phyloP scores from a whole-genome alignment of 2,797 vertebrate species.

The Melanotaenia nigrans region DNA sequence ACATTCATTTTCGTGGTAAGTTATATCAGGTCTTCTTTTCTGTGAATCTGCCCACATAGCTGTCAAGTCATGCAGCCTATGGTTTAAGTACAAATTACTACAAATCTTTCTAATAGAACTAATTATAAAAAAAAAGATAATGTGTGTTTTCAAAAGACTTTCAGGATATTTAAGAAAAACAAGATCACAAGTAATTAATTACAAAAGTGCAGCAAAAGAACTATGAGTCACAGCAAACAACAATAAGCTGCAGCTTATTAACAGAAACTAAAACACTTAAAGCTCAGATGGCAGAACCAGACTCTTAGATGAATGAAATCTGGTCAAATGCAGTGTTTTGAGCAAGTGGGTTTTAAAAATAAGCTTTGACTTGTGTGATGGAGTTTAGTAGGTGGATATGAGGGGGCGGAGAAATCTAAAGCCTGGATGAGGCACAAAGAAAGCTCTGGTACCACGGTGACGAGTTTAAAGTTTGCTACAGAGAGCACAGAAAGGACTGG shows the following conservation, averaged over 20 bases:
- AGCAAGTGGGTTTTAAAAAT: no score
- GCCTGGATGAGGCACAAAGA: background rate
- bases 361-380: background rate
- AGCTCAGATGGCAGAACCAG: no score
- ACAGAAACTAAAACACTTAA: no score
- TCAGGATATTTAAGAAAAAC: background rate
- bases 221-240: no score
- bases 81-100: no score
- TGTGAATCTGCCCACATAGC: background rate
- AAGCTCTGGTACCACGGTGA: background rate
- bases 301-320: background rate
- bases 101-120: no score
- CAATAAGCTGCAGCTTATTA: no score
- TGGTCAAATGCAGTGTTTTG: background rate
- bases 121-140: background rate
- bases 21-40: background rate
- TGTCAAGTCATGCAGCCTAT: no score
- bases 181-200: background rate
- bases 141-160: background rate
- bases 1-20: background rate
- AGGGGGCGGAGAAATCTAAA: background rate
- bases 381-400: background rate
- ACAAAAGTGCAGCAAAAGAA: background rate
- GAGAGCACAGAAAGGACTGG: background rate
- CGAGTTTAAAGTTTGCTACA: background rate